phyloP scores from a whole-genome alignment of 2,113 vertebrate genomes.

The Procavia capensis region DNA sequence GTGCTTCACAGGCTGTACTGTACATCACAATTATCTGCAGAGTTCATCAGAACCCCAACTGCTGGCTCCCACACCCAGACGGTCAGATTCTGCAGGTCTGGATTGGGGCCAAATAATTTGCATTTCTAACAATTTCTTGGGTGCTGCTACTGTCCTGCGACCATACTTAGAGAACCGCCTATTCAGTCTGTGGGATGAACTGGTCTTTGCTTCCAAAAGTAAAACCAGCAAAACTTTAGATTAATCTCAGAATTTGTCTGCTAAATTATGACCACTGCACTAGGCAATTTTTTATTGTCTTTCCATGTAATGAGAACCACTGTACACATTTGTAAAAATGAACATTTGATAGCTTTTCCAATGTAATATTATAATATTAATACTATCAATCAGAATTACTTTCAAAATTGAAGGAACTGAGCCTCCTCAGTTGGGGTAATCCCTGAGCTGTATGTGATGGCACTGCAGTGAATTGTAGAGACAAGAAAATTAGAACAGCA shows the following conservation, averaged over 20 bases:
- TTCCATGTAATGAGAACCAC: constrained; percentile 50
- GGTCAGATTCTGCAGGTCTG: background rate
- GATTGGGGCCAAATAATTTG: background rate
- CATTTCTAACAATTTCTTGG: background rate
- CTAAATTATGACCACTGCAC: constrained; percentile 16
- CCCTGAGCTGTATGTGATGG: constrained; percentile 42
- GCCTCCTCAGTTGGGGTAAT: constrained; percentile 31
- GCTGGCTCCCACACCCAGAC: background rate
- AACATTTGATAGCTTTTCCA: constrained; percentile 68
- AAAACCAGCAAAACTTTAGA: constrained; percentile 19
- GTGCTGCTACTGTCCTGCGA: background rate
- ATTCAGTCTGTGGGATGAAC: background rate
- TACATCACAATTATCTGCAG: background rate
- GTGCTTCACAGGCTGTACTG: background rate
- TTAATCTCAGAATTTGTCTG: constrained; percentile 45
- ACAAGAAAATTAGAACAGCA: constrained; percentile 69
- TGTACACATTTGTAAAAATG: constrained; percentile 57
- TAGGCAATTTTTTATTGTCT: constrained; percentile 36
- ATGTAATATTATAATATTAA: constrained; percentile 66
- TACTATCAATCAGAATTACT: constrained; percentile 70
- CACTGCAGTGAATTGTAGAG: constrained; percentile 30
- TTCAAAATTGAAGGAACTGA: constrained; percentile 39
- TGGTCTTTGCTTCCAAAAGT: background rate
- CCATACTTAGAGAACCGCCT: background rate
- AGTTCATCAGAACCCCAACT: background rate